Evolutionary conservation across 2,113 vertebrate species (phyloP), one percentile per base, ranked within the genome.

Genomic region (Lipophrys pholis): DNA sequence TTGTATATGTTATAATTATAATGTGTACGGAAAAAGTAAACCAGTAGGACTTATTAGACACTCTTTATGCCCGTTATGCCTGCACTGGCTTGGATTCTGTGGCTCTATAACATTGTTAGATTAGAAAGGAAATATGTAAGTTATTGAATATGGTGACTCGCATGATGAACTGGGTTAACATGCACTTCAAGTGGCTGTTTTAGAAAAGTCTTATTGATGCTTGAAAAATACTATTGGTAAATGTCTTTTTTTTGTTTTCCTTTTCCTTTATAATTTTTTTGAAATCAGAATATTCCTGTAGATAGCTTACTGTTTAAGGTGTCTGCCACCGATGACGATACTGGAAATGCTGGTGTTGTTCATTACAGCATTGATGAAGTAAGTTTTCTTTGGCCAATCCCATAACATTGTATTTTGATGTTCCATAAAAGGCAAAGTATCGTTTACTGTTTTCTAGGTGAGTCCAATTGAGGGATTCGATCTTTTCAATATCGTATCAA

Each of bases 401-500:
- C 45, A 36, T 36, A 7, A 42, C 8, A 41, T 40, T 39, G 11
- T 40, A 11, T 64, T 17, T 0, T 56, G 2, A 30, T 41, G 4
- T 66, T 72, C n/a, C 6, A 70, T 10, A 6, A 60, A 59, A 7
- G 73, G 11, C n/a, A 14, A 82, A 56, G 1, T 21, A 12, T 11
- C 1, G 17, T 35, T 48, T 68, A 7, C 43, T 2, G 78, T 64
- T 56, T 77, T 69, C 1, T 53, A 97, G 96, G 90, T 94, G 49
- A 85, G 67, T 48, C 96, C 96, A 5, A 10, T 0, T 12, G 51
- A 76, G 0, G 82, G 84, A 36, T 0, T 0, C 0, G 0, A 3
- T 2, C 88, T 94, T 16, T 97, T 97, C 76, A 1, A 0, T 0
- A 93, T 97, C 1, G 5, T 0, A 11, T 0, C 2, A 2, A 11